These are phyloP conservation scores for Conops quadrifasciatus DNA, from an alignment of 2,888 invertebrate genomes.

Conservation along the genomic window DNA sequence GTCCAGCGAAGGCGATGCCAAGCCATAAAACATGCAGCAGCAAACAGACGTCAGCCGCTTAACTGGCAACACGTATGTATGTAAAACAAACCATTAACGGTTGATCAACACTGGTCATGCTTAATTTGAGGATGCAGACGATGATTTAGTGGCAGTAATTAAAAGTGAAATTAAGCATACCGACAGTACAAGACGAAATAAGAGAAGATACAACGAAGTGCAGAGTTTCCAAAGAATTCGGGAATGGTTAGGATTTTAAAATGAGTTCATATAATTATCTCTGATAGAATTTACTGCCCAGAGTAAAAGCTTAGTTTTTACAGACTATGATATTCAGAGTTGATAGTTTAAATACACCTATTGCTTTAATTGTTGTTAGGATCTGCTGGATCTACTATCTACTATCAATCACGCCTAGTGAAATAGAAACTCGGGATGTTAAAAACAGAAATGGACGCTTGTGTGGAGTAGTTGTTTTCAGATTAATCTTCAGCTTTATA, in stretches of 20 bases:
- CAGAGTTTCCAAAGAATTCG: constrained; percentile 1
- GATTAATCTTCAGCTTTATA: no score
- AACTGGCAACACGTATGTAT: constrained; percentile 54
- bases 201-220: not conserved
- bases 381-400: no score
- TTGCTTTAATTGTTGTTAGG: no score
- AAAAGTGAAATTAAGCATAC: constrained; percentile 48
- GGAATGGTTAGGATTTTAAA: not conserved
- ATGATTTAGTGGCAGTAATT: constrained; percentile 62
- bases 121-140: constrained; percentile 43
- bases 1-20: not conserved
- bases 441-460: no score
- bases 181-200: not conserved
- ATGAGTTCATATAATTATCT: no score
- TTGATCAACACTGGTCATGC: constrained; percentile 65
- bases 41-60: not conserved
- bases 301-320: no score
- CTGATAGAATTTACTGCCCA: no score
- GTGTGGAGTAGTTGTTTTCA: no score
- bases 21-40: not conserved
- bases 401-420: no score
- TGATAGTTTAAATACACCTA: no score
- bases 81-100: constrained; percentile 66
- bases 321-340: no score
- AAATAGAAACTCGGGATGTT: no score